Percentiles rank a stretch among this genome's conserved stretches.
These are phyloP conservation scores for Bujurquina vittata DNA, from an alignment of 2,113 vertebrate species.

Conservation along the genomic window DNA sequence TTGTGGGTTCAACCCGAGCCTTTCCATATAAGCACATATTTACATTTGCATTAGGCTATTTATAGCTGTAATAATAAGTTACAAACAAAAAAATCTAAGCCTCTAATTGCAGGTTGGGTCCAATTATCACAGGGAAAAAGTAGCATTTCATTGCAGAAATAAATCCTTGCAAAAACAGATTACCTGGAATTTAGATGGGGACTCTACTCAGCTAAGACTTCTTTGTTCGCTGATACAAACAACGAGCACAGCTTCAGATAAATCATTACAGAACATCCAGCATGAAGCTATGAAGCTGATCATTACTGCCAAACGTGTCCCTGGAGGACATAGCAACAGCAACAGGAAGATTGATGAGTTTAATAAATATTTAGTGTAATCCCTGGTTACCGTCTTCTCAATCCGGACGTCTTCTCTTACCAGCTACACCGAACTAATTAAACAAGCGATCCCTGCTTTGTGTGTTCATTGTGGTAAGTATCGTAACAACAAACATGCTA, in stretches of 20 bases:
- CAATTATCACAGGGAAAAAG: background rate
- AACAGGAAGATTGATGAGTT: constrained; percentile 54
- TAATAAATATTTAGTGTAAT: constrained; percentile 73
- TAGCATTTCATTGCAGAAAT: background rate
- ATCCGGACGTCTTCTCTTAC: background rate
- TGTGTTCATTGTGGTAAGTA: constrained; percentile 11
- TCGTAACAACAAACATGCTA: constrained; percentile 17
- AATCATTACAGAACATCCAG: constrained; percentile 55
- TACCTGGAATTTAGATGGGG: background rate
- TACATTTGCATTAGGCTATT: background rate
- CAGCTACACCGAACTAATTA: constrained; percentile 39
- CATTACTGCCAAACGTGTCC: constrained; percentile 37
- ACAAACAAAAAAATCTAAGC: background rate
- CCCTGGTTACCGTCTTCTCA: constrained; percentile 50
- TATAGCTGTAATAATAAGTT: constrained; percentile 12
- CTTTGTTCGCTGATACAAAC: background rate
- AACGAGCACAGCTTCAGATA: constrained; percentile 28
- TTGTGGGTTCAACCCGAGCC: background rate
- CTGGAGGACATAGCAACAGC: constrained; percentile 66
- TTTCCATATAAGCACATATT: background rate
- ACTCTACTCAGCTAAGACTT: background rate
- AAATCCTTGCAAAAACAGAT: background rate
- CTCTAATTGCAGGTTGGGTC: constrained; percentile 2
- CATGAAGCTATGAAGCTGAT: constrained; percentile 15
- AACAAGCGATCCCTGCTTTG: background rate